Base-by-base conservation (phyloP, 92 coral and sea anemone genomes). In the Pocillopora meandrina region DNA sequence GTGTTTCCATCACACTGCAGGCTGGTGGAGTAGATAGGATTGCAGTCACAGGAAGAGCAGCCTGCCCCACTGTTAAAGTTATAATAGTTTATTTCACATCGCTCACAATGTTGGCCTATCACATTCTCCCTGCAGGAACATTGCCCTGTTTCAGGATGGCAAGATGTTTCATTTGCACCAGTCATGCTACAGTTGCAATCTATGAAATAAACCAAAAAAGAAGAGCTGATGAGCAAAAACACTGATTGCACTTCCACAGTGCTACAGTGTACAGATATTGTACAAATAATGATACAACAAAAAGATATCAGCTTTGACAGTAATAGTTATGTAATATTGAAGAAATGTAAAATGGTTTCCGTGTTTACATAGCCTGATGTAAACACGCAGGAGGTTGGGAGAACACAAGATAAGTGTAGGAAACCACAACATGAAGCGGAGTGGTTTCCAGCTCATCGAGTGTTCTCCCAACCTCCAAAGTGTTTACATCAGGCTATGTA, bases 41-140 rank as follows among this genome's bases (percentile, higher is more conserved):
- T 87, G 84, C 99, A 97, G 79, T 74, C 83, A 79, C 99, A 97
- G 13, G 97, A 87, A 10, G 79, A 86, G 73, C 99, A 97, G 2
- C 98, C 99, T 35, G 64, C 85, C 6, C 95, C 95, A 81, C 95
- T 95, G 85, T 84, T 77, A 73, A 97, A 89, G 89, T 92, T 91
- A 85, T 86, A 95, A 82, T 77, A 90, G 84, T 94, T 66, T 68
- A 20, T 42, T 66, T 21, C 60, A 85, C 99, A 97, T 2, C 69
- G 87, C 74, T 81, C 60, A 77, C 99, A 97, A 3, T 87, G 92
- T 61, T 71, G 79, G 65, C 95, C 98, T 9, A 71, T 84, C 57
- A 97, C 97, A 65, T 93, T 91, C 58, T 85, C 80, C 69, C 75
- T 75, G 62, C 99, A 97, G 3, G 87, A 80, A 73, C 99, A 97